These are phyloP conservation scores for Tragulus kanchil DNA, from an alignment of 2,113 vertebrate species.

Conservation along the genomic window DNA sequence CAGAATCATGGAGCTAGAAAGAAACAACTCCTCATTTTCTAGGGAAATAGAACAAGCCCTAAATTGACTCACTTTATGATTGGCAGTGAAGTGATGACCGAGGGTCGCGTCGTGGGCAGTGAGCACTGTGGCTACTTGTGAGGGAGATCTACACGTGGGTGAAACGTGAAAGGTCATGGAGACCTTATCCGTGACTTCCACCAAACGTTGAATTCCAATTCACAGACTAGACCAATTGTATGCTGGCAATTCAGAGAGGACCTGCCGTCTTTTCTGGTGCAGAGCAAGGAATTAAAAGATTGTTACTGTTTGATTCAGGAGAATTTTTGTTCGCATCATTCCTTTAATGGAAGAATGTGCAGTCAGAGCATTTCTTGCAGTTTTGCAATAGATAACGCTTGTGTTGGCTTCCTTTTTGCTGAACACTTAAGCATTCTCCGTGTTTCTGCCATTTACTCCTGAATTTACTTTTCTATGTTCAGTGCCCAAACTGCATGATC, in stretches of 20 bases:
- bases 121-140: not conserved
- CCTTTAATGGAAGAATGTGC: not conserved
- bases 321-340: not conserved
- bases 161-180: not conserved
- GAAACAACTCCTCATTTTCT: not conserved
- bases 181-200: not conserved
- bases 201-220: not conserved
- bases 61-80: not conserved
- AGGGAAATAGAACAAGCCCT: not conserved
- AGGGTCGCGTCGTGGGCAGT: not conserved
- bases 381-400: not conserved
- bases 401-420: not conserved
- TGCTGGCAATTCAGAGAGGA: not conserved
- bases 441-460: conserved; percentile 20
- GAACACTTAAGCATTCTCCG: conserved; percentile 46
- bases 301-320: not conserved
- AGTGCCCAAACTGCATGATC: conserved; percentile 64
- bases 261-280: not conserved
- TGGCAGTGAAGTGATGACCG: not conserved
- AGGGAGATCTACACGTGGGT: not conserved
- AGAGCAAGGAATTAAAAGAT: not conserved
- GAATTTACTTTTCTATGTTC: conserved; percentile 54
- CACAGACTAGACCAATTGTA: not conserved
- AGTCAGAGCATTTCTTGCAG: not conserved
- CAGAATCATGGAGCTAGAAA: not conserved